Percentiles rank a stretch among this genome's conserved stretches.
Conservation (phyloP, 1,140 invertebrate species). For the Micrasema longulum region DNA sequence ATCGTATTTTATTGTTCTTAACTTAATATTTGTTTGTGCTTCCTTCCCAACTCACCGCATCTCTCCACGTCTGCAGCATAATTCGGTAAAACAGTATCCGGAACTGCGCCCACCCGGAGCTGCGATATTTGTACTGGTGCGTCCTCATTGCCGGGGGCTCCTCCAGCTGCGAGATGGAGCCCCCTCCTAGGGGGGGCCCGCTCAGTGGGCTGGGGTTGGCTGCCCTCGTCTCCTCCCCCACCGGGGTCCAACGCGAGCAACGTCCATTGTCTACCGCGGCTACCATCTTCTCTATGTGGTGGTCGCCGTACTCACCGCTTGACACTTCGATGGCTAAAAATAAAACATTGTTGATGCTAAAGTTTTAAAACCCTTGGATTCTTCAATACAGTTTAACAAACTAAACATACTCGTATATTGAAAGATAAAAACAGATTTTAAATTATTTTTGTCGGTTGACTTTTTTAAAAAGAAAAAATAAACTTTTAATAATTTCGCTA, state of each 20-base stretch:
- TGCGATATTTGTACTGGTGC: conserved; percentile 68
- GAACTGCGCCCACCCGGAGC: conserved; percentile 75
- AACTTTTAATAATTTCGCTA: too few relatives aligned
- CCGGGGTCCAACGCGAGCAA: conserved; percentile 65
- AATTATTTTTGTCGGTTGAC: too few relatives aligned
- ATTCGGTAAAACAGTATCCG: conserved; percentile 73
- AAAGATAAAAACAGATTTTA: neutral
- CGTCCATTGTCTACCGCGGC: conserved; percentile 72
- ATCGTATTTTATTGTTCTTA: too few relatives aligned
- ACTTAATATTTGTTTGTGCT: too few relatives aligned
- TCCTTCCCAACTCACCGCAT: conserved; percentile 72
- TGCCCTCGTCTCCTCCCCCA: conserved; percentile 5
- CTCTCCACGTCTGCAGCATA: conserved; percentile 78
- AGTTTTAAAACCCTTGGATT: too few relatives aligned
- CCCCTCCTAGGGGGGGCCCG: neutral
- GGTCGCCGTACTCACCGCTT: conserved; percentile 77
- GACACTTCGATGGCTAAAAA: conserved; percentile 82
- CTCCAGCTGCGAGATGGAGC: conserved; percentile 31
- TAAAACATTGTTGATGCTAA: too few relatives aligned
- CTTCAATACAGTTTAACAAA: too few relatives aligned
- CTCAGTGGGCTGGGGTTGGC: neutral
- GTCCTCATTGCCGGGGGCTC: conserved; percentile 39
- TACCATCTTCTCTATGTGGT: conserved; percentile 74
- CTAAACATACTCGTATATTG: conserved; percentile 27
- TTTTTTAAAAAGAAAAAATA: too few relatives aligned